These are phyloP conservation scores for Actenoides hombroni DNA, from an alignment of 2,113 vertebrate genomes.

Conservation along the genomic window DNA sequence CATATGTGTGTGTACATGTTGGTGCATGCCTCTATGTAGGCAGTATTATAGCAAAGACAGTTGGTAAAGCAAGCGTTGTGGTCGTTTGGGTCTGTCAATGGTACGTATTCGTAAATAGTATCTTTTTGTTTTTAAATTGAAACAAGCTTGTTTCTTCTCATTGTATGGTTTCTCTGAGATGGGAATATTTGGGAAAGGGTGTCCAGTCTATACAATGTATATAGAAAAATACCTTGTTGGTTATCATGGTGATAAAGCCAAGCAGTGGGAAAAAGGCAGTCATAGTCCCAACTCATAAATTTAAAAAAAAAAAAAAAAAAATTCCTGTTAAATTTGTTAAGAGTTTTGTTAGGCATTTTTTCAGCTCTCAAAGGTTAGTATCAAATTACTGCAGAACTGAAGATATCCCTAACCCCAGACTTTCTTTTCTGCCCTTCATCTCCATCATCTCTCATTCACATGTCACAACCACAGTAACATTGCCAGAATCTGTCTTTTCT, in stretches of 20 bases:
- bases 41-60: neutral
- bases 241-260: neutral
- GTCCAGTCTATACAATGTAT: neutral
- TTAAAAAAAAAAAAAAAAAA: neutral
- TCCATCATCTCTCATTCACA: neutral
- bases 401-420: neutral
- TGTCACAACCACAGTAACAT: neutral
- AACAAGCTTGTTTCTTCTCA: neutral
- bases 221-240: neutral
- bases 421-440: neutral
- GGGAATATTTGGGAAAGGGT: neutral
- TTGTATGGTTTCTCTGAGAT: neutral
- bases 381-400: neutral
- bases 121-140: neutral
- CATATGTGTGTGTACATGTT: neutral
- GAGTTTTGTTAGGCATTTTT: neutral
- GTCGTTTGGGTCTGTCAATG: neutral
- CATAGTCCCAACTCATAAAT: neutral
- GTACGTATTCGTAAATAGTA: neutral
- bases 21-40: neutral
- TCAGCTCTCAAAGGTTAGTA: neutral
- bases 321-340: neutral
- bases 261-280: neutral
- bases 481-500: neutral
- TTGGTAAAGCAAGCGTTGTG: neutral